Evolutionary conservation across 2,888 invertebrate genomes (phyloP), one percentile per base, ranked within the genome.

Genomic region (Tinea trinotella): DNA sequence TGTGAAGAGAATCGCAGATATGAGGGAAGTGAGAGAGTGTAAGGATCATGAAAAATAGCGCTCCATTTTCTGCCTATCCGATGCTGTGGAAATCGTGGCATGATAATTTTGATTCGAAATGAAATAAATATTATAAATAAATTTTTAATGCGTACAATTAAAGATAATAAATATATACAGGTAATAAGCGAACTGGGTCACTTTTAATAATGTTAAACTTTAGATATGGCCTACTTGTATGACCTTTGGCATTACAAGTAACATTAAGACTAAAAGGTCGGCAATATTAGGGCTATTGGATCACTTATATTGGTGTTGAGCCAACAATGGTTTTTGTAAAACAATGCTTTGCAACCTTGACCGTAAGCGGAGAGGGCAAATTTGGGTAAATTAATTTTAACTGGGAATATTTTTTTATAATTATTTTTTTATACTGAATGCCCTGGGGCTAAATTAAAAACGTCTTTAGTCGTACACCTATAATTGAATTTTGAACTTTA

Each of bases 141-240:
- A n/a, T 53, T 52, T 30, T 30, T 10, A 10, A 7, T 30, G 7
- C 48, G 55, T 52, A 53, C 53, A 55, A 56, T 52, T 52, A 36
- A 48, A 36, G 46, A 56, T 49, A 36, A 52, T 48, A 20, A 17
- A 49, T 20, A 49, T 9, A 24, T 52, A 30, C 9, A 17, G 15
- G 15, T 44, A 3, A 17, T 44, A 15, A 30, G 10, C 34, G 10
- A 10, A 30, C 17, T 54, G 20, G 18, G 49, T 36, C n/a, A n/a
- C n/a, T n/a, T 30, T 30, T 30, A 30, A 30, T 30, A 7, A 22
- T 7, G 7, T 5, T 22, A 22, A 22, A 22, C 22, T 22, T 22
- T 22, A 30, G 30, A 30, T 30, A 30, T 30, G 30, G 30, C 3
- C 4, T 30, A 30, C 30, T 30, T 30, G 7, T 40, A 15, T 7